Base-by-base conservation (phyloP, 2,113 vertebrate genomes). In the Pangasianodon gigas region DNA sequence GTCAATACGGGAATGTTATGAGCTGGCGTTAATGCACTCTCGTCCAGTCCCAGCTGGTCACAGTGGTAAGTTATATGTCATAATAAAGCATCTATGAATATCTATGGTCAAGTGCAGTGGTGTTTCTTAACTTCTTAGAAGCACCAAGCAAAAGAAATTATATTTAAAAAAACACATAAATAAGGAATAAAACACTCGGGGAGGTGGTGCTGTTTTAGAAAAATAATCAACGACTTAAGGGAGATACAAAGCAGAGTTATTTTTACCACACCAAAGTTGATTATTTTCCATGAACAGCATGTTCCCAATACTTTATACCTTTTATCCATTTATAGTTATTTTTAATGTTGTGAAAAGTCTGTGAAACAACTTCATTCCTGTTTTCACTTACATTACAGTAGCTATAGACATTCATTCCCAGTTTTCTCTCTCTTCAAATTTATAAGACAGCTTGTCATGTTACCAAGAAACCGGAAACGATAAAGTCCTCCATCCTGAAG, bases 21-120 rank as follows among this genome's bases (percentile, higher is more conserved):
- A 91, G 65, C 69, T 62, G 74, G 83, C 84, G 51, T 67, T 87
- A 85, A 90, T 87, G 84, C 84, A 89, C 91, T 71, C 52, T 84
- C 58, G 44, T 83, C 91, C 86, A 83, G 16, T 82, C 83, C 71
- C 60, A 9, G 86, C 74, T 69, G 75, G 24, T 62, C 48, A 77
- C 44, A 26, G 65, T 79, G 65, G 65, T 60, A 60, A 85, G 85
- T 19, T 87, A 41, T 71, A 90, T 82, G 91, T 75, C 79, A 88
- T 90, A 58, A 82, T 88, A 84, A 58, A 88, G 74, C 29, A 13
- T 19, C 37, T 29, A 46, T 67, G 18, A 44, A 69, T 54, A 67
- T 41, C 77, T 82, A 7, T n/a, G n/a, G 18, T 52, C 26, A 9
- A 81, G 26, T 67, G 54, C 26, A 2, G 29, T 13, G 4, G 19